Percentiles rank a stretch among this genome's conserved stretches.
phyloP scores from a whole-genome alignment of 2,888 invertebrate species.

The Cabera pusaria region DNA sequence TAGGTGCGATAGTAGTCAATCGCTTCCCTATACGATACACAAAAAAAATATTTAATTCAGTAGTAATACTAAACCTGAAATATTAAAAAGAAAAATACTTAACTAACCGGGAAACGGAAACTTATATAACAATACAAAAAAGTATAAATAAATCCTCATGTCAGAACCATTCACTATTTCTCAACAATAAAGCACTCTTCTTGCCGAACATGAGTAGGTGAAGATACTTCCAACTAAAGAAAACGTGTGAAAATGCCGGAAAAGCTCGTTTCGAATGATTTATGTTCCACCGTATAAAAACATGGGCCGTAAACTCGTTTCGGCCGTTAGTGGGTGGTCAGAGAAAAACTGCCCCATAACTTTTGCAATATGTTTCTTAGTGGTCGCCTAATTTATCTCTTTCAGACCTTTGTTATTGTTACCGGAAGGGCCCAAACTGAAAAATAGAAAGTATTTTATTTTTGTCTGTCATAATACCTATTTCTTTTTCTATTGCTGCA shows the following conservation, averaged over 20 bases:
- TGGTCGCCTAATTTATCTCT: slow-evolving; percentile 32
- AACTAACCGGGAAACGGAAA: too few species aligned
- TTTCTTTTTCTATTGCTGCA: too few species aligned
- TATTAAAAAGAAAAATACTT: too few species aligned
- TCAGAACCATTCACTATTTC: slow-evolving; percentile 7
- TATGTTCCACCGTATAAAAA: slow-evolving; percentile 62
- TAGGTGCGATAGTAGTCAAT: too few species aligned
- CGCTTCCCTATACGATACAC: too few species aligned
- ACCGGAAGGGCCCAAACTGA: slow-evolving; percentile 9
- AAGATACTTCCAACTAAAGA: slow-evolving; percentile 44
- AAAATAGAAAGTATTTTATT: slow-evolving; percentile 2
- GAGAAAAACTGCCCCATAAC: slow-evolving; percentile 48
- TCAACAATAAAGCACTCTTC: slow-evolving; percentile 18
- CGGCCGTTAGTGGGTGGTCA: slow-evolving; percentile 51
- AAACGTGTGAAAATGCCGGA: slow-evolving; percentile 67
- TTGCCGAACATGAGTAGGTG: slow-evolving; percentile 33
- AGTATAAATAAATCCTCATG: slow-evolving; percentile 3
- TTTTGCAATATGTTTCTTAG: slow-evolving; percentile 36
- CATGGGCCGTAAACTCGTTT: slow-evolving; percentile 51
- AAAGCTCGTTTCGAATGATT: slow-evolving; percentile 74
- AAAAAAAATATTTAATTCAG: too few species aligned
- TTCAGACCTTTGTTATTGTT: slow-evolving; percentile 28
- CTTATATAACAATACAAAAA: too few species aligned
- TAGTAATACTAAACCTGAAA: too few species aligned
- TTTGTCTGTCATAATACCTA: too few species aligned